Evolutionary conservation across 2,113 vertebrate genomes (phyloP), one percentile per base, ranked within the genome.

Genomic region (Machaerirhynchus nigripectus): DNA sequence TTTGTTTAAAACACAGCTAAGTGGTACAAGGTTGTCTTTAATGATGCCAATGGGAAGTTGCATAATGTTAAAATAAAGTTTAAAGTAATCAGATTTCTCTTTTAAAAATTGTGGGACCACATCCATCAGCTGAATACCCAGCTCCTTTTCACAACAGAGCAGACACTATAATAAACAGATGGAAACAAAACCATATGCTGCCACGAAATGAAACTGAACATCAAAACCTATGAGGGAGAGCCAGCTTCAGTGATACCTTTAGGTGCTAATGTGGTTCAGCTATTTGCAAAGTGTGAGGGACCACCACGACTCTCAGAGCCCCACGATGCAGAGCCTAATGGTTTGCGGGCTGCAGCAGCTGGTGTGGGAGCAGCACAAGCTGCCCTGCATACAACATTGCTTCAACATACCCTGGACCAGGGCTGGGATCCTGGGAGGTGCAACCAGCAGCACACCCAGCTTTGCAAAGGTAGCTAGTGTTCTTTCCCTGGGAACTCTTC

Each of bases 271-370:
- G 0, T 12, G 39, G n/a, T 63, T 73, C 69, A 65, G 64, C 8
- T 14, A 10, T 19, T 63, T 12, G 2, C 13, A 17, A 35, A 11
- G 26, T 33, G 15, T 3, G 2, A 60, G 33, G 59, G 50, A 76
- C 22, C n/a, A 64, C 60, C 5, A 2, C 0, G 4, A 31, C n/a
- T 30, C 4, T 4, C 9, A 5, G 26, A 79, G 21, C 14, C 40
- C 52, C 64, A 15, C 0, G 55, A 17, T 42, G 11, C 0, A 0
- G 27, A 24, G 5, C 24, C 6, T 5, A 24, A 53, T 77, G n/a
- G 67, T 49, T n/a, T 35, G 52, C n/a, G 28, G 35, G 22, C 5
- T 11, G 9, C 9, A 21, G 24, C 19, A 39, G 40, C 55, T 23
- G 26, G 18, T 1, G 1, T 61, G 35, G 37, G 27, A 91, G 9